Base-by-base conservation (phyloP, 2,888 invertebrate genomes). In the Idaea straminata region DNA sequence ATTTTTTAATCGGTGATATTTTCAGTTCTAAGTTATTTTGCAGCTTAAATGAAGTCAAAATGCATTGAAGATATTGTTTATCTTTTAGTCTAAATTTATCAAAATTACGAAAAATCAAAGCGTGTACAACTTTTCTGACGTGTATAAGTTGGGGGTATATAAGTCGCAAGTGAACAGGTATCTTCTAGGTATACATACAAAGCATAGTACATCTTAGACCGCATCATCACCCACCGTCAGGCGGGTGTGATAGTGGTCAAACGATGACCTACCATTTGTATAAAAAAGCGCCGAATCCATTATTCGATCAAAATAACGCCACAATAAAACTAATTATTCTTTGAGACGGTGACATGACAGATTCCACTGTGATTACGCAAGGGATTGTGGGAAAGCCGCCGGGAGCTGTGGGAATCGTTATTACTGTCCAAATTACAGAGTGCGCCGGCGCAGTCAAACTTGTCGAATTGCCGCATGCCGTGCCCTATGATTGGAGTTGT, bases 401-500 rank as follows among this genome's bases (percentile, higher is more conserved):
- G 47, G 47, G 47, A 47, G 47, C 47, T 47, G 13, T 47, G 47
- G 47, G 47, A 47, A 47, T 13, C 47, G 13, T 47, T 47, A 47
- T 47, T 47, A 47, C 47, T 47, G 47, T 47, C 47, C 47, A 47
- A 47, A 47, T 47, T 47, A 47, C 47, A 47, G 47, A 47, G 47
- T 47, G 47, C 47, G 47, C 47, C 47, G 47, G 47, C 47, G 47
- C 47, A 47, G 47, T 47, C 47, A 13, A 47, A 47, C 47, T 47
- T 47, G 47, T 47, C 47, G 47, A 47, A 47, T 47, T 47, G 47
- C 47, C 47, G 47, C 47, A 47, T 47, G 47, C 47, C 47, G 47
- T 47, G 47, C 47, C 47, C 47, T 47, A 47, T 47, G 47, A 47
- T 47, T 47, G 7, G 5, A 47, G 47, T 47, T 47, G 47, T 47